Conservation (phyloP, 2,888 invertebrate species). For the Lucinisca nassula region DNA sequence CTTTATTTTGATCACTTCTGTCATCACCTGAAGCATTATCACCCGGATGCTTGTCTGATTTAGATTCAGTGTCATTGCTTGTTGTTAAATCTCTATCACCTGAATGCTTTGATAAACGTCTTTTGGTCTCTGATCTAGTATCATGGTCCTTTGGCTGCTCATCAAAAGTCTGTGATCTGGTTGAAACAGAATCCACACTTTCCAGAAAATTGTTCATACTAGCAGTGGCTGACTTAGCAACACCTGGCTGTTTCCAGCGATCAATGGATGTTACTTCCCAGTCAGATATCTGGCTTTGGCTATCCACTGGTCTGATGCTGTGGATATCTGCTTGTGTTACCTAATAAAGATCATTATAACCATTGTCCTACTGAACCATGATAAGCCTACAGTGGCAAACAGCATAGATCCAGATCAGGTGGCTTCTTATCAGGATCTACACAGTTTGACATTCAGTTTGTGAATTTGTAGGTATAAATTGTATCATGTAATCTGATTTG, state of each 20-base stretch:
- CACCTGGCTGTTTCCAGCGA: slow-evolving; percentile 40
- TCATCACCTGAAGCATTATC: neutral
- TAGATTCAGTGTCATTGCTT: slow-evolving; percentile 16
- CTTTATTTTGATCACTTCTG: neutral
- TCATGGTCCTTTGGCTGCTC: slow-evolving; percentile 15
- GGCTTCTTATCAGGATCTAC: no score
- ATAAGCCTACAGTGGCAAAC: no score
- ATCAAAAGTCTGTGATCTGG: slow-evolving; percentile 35
- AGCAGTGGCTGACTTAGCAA: slow-evolving; percentile 66
- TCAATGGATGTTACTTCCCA: slow-evolving; percentile 78
- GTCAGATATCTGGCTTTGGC: slow-evolving; percentile 65
- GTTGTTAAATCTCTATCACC: neutral
- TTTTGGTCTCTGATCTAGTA: neutral
- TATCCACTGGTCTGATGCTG: slow-evolving; percentile 27
- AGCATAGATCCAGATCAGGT: no score
- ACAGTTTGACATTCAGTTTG: no score
- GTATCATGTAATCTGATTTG: no score
- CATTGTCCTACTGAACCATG: no score
- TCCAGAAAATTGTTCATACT: slow-evolving; percentile 82
- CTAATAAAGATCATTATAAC: slow-evolving; percentile 28
- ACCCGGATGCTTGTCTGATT: slow-evolving; percentile 26
- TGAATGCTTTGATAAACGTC: slow-evolving; percentile 27
- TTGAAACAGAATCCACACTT: slow-evolving; percentile 72
- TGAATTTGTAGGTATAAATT: no score
- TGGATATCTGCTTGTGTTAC: slow-evolving; percentile 66